Base-by-base conservation (phyloP, 92 coral and sea anemone species). In the Actinostola sp. region DNA sequence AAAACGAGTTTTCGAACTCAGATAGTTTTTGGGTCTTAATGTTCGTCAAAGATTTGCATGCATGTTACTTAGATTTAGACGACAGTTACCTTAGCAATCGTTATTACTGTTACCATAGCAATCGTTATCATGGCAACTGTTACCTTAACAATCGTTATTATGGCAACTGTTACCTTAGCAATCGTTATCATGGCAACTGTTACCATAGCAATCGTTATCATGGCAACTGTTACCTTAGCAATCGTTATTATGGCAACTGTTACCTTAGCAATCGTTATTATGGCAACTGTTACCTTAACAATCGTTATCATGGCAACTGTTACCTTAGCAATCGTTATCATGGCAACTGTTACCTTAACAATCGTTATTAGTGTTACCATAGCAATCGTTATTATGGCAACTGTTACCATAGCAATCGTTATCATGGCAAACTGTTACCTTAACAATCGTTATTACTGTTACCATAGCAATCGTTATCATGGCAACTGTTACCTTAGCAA, bases 261-360 rank as follows among this genome's bases (percentile, higher is more conserved):
- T 36, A 36, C 42, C 42, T 4, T 36, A 4, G 42, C 11, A 36
- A 4, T 36, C 3, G 28, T 51, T 51, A 16, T 4, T 16, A 3
- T 51, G 24, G 28, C 15, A 51, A 51, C 28, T 25, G 28, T 51
- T 25, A 25, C 58, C 58, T n/a, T 51, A 8, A 51, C 24, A 16
- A 51, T 16, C 58, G 58, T 51, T 51, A 51, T 51, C 17, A 25
- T 51, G 24, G 58, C 15, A n/a, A n/a, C n/a, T n/a, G n/a, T n/a
- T n/a, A n/a, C n/a, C n/a, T n/a, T n/a, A n/a, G n/a, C n/a, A n/a
- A n/a, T n/a, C n/a, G n/a, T n/a, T n/a, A n/a, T n/a, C n/a, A n/a
- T n/a, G n/a, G n/a, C 63, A 4, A 12, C 8, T 26, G 23, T 32
- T 25, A 57, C 23, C 63, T 27, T 6, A 27, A 57, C 33, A 5